A percentile compares a stretch with the other conserved stretches of the same genome.
phyloP scores from a whole-genome alignment of 2,113 vertebrate species.

The Procavia capensis region DNA sequence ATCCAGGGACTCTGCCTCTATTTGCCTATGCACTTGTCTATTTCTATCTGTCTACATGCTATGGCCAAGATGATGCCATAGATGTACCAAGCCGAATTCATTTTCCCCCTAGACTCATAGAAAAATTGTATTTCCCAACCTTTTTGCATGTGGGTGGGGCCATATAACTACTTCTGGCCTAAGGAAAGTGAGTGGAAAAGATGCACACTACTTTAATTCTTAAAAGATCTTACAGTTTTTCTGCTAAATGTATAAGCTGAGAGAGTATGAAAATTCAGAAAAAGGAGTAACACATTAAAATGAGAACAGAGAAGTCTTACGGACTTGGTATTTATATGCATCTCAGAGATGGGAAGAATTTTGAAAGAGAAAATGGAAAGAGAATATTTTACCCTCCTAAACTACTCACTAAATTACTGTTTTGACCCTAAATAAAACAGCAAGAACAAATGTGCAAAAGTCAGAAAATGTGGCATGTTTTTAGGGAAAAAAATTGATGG shows the following conservation, averaged over 20 bases:
- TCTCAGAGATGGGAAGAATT: neutral
- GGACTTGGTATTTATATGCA: neutral
- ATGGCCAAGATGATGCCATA: neutral
- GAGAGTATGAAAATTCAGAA: neutral
- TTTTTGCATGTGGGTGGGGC: neutral
- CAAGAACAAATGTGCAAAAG: neutral
- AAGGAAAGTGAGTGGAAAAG: neutral
- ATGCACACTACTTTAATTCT: neutral
- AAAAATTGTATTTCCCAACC: neutral
- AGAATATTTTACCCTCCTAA: neutral
- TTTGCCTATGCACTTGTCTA: neutral
- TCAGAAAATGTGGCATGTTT: slow-evolving; percentile 4
- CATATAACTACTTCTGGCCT: neutral
- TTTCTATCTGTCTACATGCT: neutral
- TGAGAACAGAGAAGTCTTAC: neutral
- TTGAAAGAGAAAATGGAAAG: neutral
- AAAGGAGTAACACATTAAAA: neutral
- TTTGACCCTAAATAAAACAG: neutral
- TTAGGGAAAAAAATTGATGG: neutral
- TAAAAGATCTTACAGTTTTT: neutral
- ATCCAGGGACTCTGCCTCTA: neutral
- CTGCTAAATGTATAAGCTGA: neutral
- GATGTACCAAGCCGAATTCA: neutral
- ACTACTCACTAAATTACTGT: too few relatives aligned
- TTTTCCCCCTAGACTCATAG: neutral